Conservation (phyloP, 2,113 vertebrate species). For the Reinhardtius hippoglossoides region DNA sequence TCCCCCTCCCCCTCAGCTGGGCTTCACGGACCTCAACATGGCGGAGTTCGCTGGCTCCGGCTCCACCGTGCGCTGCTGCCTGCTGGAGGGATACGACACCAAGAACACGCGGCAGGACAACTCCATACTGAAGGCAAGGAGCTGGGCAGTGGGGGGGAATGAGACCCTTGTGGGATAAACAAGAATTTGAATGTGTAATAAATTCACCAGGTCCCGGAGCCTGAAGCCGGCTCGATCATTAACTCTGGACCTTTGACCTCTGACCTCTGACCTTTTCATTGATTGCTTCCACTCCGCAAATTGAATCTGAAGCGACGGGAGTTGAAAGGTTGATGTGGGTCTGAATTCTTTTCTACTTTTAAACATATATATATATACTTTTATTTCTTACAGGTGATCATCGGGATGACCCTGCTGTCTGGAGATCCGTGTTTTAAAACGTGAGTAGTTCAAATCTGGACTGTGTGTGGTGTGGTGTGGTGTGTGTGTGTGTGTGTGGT, state of each 20-base stretch:
- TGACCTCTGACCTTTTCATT: conserved; percentile 15
- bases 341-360: not conserved
- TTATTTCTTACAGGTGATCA: conserved; percentile 86
- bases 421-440: conserved; percentile 99
- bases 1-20: conserved; percentile 84
- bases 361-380: too few relatives aligned
- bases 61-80: conserved; percentile 94
- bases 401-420: conserved; percentile 95
- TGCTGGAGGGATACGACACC: conserved; percentile 98
- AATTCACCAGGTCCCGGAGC: not conserved
- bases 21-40: conserved; percentile 98
- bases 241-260: conserved; percentile 26
- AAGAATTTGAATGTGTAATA: conserved; percentile 1
- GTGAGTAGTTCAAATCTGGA: conserved; percentile 85
- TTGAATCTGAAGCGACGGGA: too few relatives aligned
- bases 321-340: too few relatives aligned
- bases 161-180: not conserved
- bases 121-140: conserved; percentile 94
- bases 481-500: too few relatives aligned
- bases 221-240: conserved; percentile 8
- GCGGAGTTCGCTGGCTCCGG: conserved; percentile 97
- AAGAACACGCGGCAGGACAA: conserved; percentile 99
- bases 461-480: too few relatives aligned
- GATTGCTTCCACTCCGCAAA: not conserved
- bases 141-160: too few relatives aligned